Conservation (phyloP, 2,888 invertebrate genomes). For the Diarsia rubi region DNA sequence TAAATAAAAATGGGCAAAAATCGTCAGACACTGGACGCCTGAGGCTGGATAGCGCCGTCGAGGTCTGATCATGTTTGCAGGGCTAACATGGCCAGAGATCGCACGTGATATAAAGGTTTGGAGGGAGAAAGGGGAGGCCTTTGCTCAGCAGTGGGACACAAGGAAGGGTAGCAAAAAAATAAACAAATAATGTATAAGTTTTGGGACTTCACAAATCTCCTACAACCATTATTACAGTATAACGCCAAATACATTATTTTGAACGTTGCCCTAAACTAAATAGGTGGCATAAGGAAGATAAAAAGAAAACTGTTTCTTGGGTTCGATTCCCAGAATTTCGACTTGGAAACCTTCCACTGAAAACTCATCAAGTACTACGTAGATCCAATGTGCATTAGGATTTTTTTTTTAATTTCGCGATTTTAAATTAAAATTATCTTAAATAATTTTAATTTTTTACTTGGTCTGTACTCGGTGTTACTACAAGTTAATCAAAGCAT, state of each 20-base stretch:
- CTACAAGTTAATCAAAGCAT: slow-evolving; percentile 45
- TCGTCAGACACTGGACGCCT: no score
- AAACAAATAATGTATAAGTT: no score
- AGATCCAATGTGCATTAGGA: no score
- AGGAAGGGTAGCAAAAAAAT: no score
- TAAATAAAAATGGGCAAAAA: no score
- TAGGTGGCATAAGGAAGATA: neutral
- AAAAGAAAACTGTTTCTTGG: neutral
- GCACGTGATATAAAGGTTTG: no score
- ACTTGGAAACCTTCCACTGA: neutral
- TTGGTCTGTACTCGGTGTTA: neutral
- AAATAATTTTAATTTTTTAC: neutral
- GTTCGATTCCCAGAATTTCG: slow-evolving; percentile 7
- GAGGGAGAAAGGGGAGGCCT: no score
- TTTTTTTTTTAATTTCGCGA: neutral
- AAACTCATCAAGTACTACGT: neutral
- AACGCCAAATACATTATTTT: neutral
- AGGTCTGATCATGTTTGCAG: no score
- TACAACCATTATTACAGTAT: neutral
- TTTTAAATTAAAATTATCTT: neutral
- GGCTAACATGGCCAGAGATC: no score
- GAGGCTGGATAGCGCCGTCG: no score
- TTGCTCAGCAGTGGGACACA: no score
- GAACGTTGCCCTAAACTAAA: neutral
- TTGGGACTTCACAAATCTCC: neutral